These are phyloP conservation scores for Leuciscus idus DNA, from an alignment of 2,113 vertebrate genomes.

Conservation along the genomic window DNA sequence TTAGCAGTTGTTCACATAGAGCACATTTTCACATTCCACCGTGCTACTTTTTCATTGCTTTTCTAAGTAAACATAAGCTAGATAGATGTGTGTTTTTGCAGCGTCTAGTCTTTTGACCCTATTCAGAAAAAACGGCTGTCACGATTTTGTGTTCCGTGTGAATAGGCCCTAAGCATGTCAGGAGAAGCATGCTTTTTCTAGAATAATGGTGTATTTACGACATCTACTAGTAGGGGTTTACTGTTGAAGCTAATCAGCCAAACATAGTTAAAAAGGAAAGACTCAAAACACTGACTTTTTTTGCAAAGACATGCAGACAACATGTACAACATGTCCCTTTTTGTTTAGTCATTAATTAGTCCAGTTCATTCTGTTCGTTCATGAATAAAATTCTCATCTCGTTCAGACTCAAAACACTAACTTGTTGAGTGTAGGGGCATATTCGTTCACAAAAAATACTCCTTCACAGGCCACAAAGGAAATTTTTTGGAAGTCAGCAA, in stretches of 20 bases:
- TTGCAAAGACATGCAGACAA: too few species aligned
- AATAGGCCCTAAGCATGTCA: neutral
- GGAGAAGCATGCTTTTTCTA: neutral
- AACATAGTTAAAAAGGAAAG: neutral
- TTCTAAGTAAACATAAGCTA: neutral
- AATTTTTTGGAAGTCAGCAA: neutral
- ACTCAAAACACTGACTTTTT: neutral
- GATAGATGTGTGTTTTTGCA: neutral
- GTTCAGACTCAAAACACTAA: neutral
- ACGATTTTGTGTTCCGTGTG: neutral
- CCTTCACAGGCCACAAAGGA: neutral
- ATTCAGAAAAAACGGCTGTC: too few species aligned
- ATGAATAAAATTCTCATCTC: neutral
- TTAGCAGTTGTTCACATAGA: neutral
- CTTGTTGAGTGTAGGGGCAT: neutral
- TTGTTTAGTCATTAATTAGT: neutral
- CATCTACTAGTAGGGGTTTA: neutral
- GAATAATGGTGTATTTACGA: neutral
- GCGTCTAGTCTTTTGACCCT: neutral
- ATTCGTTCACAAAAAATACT: neutral
- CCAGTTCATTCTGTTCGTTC: neutral
- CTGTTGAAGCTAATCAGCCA: neutral
- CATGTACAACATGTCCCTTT: neutral
- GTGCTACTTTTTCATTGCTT: neutral
- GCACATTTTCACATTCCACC: neutral